Evolutionary conservation across 2,113 vertebrate genomes (phyloP).

Genomic region (Acanthisitta chloris): DNA sequence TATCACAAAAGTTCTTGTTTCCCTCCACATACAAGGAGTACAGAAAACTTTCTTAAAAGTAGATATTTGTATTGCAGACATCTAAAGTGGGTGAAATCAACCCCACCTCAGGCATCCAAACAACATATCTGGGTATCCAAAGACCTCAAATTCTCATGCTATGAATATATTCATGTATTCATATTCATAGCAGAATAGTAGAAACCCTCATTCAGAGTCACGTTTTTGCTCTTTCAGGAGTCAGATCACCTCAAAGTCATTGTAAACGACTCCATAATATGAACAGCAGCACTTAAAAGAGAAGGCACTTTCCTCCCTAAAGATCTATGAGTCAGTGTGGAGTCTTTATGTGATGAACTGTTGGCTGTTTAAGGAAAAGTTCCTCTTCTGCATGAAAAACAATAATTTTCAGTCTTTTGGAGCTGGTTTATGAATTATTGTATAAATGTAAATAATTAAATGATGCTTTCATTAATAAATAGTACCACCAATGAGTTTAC

Average conservation of each 20-base stretch:
- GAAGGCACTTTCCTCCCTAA: background rate
- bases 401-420: background rate
- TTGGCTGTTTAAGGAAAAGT: background rate
- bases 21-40: background rate
- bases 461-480: background rate
- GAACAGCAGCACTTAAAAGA: background rate
- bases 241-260: background rate
- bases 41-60: background rate
- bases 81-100: background rate
- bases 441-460: background rate
- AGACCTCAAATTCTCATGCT: background rate
- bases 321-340: background rate
- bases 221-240: background rate
- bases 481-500: background rate
- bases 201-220: background rate
- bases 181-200: no score
- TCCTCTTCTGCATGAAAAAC: background rate
- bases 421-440: background rate
- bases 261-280: background rate
- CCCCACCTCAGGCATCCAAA: background rate
- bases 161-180: background rate
- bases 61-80: background rate
- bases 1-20: background rate
- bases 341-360: background rate
- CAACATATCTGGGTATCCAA: background rate